These are phyloP conservation scores for Melieria omissa DNA, from an alignment of 2,888 invertebrate genomes.

Conservation along the genomic window DNA sequence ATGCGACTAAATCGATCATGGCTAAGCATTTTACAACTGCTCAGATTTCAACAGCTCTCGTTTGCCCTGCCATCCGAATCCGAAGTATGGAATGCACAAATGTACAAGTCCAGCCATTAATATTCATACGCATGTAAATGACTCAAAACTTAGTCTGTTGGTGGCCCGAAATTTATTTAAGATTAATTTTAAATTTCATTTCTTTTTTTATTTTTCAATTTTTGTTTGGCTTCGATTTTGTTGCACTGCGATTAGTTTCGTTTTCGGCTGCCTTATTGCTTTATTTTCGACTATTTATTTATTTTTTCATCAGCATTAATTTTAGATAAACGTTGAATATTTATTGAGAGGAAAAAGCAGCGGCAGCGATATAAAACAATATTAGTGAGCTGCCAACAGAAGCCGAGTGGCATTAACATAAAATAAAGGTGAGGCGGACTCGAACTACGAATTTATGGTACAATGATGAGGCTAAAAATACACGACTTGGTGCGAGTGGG, in stretches of 20 bases:
- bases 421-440: conserved; percentile 6
- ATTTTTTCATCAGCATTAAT: background rate
- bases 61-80: background rate
- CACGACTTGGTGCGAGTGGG: background rate
- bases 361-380: background rate
- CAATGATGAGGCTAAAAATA: background rate
- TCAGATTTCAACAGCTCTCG: conserved; percentile 2
- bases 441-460: background rate
- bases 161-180: conserved; percentile 32
- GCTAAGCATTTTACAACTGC: background rate
- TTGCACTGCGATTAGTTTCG: too few species aligned
- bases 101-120: background rate
- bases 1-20: too few species aligned
- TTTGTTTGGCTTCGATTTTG: too few species aligned
- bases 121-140: conserved; percentile 16
- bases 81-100: too few species aligned
- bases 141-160: conserved; percentile 15
- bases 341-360: background rate
- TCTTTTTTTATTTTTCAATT: background rate
- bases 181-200: conserved; percentile 21
- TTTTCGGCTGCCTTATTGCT: too few species aligned
- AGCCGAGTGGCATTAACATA: background rate
- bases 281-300: too few species aligned
- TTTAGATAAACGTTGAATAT: conserved; percentile 2
- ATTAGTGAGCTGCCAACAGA: background rate